A percentile compares a stretch with the other conserved stretches of the same genome.
Conservation (phyloP, 2,797 vertebrate species). For the Chromis chromis region DNA sequence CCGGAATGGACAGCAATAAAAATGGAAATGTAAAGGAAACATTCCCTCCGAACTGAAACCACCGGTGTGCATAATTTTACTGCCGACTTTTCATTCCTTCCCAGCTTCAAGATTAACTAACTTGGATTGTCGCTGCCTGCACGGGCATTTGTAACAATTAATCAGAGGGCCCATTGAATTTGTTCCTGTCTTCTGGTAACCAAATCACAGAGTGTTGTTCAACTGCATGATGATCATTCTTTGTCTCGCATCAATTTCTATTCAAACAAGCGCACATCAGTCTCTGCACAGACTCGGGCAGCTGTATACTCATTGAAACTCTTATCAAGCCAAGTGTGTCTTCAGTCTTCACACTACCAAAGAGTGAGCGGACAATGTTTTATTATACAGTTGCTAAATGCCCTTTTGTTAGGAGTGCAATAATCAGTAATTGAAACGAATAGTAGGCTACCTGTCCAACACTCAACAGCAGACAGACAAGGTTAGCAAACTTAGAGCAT, state of each 20-base stretch:
- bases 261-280: slow-evolving; percentile 34
- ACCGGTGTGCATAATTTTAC: slow-evolving; percentile 76
- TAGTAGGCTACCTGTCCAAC: no score
- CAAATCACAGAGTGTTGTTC: slow-evolving; percentile 41
- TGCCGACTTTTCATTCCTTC: slow-evolving; percentile 58
- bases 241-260: slow-evolving; percentile 37
- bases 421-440: not conserved
- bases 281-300: slow-evolving; percentile 26
- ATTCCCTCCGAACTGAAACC: slow-evolving; percentile 66
- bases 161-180: slow-evolving; percentile 67
- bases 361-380: slow-evolving; percentile 27
- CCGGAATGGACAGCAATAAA: slow-evolving; percentile 84
- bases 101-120: slow-evolving; percentile 71
- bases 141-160: slow-evolving; percentile 75
- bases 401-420: slow-evolving; percentile 29
- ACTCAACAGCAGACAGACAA: not conserved
- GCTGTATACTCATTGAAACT: slow-evolving; percentile 37
- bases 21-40: slow-evolving; percentile 83
- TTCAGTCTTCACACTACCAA: slow-evolving; percentile 16
- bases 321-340: slow-evolving; percentile 6
- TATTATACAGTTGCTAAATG: slow-evolving; percentile 15
- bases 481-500: not conserved
- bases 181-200: slow-evolving; percentile 58
- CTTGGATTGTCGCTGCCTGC: slow-evolving; percentile 55
- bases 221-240: slow-evolving; percentile 45